Conservation (phyloP, 2,797 vertebrate species). For the Peromyscus nudipes region DNA sequence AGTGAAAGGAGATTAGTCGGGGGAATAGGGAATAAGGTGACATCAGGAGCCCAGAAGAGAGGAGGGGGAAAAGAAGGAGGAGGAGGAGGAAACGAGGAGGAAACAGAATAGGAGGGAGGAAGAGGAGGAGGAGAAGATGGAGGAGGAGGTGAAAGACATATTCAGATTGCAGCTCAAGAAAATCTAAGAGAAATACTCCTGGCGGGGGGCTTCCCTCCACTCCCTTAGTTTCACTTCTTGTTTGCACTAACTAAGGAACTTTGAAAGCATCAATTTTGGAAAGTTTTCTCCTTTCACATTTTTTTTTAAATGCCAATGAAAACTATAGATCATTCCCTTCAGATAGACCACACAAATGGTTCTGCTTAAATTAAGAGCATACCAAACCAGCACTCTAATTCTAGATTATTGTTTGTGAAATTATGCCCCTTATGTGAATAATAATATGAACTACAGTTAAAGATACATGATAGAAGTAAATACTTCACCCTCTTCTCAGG, state of each 20-base stretch:
- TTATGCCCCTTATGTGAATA: not conserved
- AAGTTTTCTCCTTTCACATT: not conserved
- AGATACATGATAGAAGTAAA: not conserved
- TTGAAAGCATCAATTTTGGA: conserved; percentile 46
- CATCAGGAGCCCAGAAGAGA: not conserved
- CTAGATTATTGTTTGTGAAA: conserved; percentile 16
- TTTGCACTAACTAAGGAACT: conserved; percentile 1
- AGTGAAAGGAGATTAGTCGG: not conserved
- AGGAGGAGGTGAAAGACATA: too few relatives aligned
- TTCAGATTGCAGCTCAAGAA: not conserved
- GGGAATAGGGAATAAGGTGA: not conserved
- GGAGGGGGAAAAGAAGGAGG: fast-evolving
- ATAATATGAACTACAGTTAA: conserved; percentile 1
- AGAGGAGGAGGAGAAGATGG: not conserved
- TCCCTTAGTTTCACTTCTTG: not conserved
- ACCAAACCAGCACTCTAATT: not conserved
- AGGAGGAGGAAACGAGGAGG: not conserved
- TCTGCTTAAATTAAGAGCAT: conserved; percentile 26
- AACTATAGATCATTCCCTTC: not conserved
- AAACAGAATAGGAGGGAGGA: not conserved
- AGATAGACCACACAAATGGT: not conserved
- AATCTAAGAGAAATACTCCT: not conserved
- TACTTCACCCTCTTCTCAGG: not conserved
- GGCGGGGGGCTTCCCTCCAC: too few relatives aligned
- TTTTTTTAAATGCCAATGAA: not conserved